These are phyloP conservation scores for Anolis carolinensis DNA, from an alignment of 2,113 vertebrate species.

Conservation along the genomic window DNA sequence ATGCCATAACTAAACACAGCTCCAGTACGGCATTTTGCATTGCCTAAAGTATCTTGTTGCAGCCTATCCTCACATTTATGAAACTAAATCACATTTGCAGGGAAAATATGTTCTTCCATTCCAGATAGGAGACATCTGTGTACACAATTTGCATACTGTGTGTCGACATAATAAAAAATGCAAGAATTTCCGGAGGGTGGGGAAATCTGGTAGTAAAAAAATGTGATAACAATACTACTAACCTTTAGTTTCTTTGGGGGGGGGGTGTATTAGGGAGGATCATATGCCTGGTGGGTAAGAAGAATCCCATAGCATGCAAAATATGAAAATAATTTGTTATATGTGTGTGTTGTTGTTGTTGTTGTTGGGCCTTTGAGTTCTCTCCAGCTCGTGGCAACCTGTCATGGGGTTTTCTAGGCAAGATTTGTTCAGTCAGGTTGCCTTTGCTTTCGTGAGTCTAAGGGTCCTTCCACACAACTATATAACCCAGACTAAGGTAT, in stretches of 20 bases:
- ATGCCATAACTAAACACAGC: conserved; percentile 49
- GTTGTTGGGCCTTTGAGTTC: no score
- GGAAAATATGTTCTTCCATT: conserved; percentile 44
- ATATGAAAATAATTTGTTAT: neutral
- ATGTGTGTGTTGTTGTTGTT: no score
- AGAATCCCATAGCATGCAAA: neutral
- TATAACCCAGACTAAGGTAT: no score
- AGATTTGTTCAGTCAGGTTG: no score
- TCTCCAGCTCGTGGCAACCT: no score
- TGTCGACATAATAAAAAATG: conserved; percentile 52
- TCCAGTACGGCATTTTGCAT: conserved; percentile 42
- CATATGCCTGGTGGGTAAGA: neutral
- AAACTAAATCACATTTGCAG: conserved; percentile 60
- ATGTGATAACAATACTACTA: conserved; percentile 6
- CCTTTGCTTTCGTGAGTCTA: no score
- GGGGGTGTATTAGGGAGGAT: neutral
- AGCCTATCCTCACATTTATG: conserved; percentile 47
- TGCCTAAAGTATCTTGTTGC: conserved; percentile 58
- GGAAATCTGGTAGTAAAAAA: conserved; percentile 36
- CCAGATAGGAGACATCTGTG: conserved; percentile 45
- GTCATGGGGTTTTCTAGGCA: no score
- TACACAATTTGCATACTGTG: conserved; percentile 35
- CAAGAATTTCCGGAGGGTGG: conserved; percentile 36
- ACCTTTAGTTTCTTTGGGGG: neutral
- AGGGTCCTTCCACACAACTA: no score